These are phyloP conservation scores for Pachyramphus minor DNA, from an alignment of 2,113 vertebrate genomes.

Conservation along the genomic window DNA sequence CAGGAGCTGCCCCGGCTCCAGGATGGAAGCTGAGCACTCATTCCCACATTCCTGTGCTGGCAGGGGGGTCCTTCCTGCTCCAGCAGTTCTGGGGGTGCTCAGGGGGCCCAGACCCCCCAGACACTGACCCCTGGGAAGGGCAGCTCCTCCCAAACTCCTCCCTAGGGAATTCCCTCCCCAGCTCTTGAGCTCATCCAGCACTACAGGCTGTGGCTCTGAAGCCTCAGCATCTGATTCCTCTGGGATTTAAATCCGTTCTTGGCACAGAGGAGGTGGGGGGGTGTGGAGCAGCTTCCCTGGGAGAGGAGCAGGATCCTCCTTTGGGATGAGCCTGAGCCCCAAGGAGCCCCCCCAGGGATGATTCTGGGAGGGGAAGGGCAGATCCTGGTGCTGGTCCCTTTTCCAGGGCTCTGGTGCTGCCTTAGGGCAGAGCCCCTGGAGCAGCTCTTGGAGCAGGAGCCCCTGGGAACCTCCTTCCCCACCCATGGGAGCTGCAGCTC, in stretches of 20 bases:
- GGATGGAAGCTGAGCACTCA: neutral
- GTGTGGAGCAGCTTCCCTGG: neutral
- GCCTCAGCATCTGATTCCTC: neutral
- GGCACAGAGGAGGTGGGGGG: neutral
- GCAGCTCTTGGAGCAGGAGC: neutral
- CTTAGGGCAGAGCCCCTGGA: neutral
- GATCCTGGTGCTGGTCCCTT: neutral
- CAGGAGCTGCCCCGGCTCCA: neutral
- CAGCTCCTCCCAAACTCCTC: neutral
- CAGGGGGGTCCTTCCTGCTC: neutral
- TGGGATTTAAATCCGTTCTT: neutral
- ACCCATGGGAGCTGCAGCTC: neutral
- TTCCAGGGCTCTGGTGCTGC: neutral
- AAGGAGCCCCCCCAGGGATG: neutral
- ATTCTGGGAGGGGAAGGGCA: neutral
- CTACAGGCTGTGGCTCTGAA: neutral
- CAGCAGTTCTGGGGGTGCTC: neutral
- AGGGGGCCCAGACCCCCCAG: neutral
- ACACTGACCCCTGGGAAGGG: neutral
- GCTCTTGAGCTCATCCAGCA: neutral
- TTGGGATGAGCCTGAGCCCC: neutral
- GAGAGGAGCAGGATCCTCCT: neutral
- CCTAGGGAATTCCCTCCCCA: neutral
- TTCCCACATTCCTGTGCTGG: neutral
- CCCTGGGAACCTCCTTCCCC: neutral